Percentiles rank a stretch among this genome's conserved stretches.
Evolutionary conservation across 2,113 vertebrate species (phyloP).

Genomic region (Polyodon spathula): DNA sequence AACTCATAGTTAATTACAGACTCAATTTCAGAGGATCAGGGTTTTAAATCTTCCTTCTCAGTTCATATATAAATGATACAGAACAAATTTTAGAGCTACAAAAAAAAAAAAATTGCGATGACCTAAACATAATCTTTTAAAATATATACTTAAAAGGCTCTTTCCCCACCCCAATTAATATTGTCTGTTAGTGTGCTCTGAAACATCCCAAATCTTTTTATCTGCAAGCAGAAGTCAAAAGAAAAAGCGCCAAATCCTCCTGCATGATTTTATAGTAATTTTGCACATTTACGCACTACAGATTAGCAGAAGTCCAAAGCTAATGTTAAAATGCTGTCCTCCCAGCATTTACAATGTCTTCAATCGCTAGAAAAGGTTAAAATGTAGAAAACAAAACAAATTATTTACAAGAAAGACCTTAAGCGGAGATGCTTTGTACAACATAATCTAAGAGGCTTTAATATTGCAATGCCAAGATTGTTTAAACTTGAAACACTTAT

Average conservation of each 20-base stretch:
- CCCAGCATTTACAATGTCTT: constrained; percentile 53
- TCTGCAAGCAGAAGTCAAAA: neutral
- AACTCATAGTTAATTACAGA: neutral
- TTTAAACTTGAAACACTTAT: no score
- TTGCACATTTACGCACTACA: constrained; percentile 47
- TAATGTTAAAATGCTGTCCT: constrained; percentile 36
- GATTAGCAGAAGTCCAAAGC: constrained; percentile 36
- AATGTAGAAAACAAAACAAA: constrained; percentile 42
- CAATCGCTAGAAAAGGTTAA: constrained; percentile 77
- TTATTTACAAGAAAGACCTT: constrained; percentile 84
- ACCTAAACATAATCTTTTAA: neutral
- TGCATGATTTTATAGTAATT: constrained; percentile 37
- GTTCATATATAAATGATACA: neutral
- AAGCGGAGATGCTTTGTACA: constrained; percentile 60
- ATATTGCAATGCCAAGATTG: constrained; percentile 13
- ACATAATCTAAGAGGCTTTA: constrained; percentile 24
- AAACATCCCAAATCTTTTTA: neutral
- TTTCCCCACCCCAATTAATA: neutral
- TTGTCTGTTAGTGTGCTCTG: neutral
- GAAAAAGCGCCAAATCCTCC: constrained; percentile 17
- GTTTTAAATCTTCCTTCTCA: neutral
- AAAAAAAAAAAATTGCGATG: neutral
- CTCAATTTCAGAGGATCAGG: neutral
- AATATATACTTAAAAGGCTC: neutral
- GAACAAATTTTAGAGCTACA: neutral